Percentiles rank a stretch among this genome's conserved stretches.
Evolutionary conservation across 2,888 invertebrate genomes (phyloP).

Genomic region (Drosophila paracracens): DNA sequence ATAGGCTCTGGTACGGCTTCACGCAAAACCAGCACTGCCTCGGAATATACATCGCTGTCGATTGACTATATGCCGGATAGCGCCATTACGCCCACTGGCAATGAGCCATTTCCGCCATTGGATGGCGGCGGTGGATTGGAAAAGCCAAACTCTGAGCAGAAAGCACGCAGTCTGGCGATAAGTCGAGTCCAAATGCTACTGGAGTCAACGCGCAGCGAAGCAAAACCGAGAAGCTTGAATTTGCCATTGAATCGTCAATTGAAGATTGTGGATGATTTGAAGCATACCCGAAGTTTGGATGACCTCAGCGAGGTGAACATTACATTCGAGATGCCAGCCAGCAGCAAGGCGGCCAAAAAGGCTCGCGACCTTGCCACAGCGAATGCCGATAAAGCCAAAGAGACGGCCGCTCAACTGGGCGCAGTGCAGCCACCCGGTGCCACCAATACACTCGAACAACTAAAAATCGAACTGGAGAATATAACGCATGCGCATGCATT

Average conservation of each 20-base stretch:
- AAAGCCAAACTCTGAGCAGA: slow-evolving; percentile 43
- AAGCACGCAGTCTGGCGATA: slow-evolving; percentile 57
- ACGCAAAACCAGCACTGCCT: slow-evolving; percentile 87
- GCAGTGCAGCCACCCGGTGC: slow-evolving; percentile 57
- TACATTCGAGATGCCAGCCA: slow-evolving; percentile 72
- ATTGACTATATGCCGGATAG: slow-evolving; percentile 87
- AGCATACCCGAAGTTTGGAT: slow-evolving; percentile 73
- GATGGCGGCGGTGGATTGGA: slow-evolving; percentile 40
- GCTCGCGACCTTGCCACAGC: slow-evolving; percentile 16
- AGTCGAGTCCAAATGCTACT: slow-evolving; percentile 62
- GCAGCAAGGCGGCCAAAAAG: slow-evolving; percentile 44
- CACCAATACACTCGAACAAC: slow-evolving; percentile 86
- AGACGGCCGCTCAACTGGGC: slow-evolving; percentile 40
- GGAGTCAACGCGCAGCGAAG: slow-evolving; percentile 62
- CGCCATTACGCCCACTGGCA: slow-evolving; percentile 83
- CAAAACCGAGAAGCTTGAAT: slow-evolving; percentile 74
- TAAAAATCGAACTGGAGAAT: slow-evolving; percentile 87
- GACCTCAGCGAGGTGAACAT: slow-evolving; percentile 72
- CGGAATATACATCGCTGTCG: slow-evolving; percentile 85
- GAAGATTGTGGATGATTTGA: slow-evolving; percentile 70
- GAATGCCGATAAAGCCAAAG: slow-evolving; percentile 59
- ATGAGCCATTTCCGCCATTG: slow-evolving; percentile 48
- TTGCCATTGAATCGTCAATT: slow-evolving; percentile 78
- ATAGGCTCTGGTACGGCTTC: slow-evolving; percentile 84
- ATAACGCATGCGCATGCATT: slow-evolving; percentile 86